Conservation (phyloP, 2,113 vertebrate species). For the Rhinoderma darwinii region DNA sequence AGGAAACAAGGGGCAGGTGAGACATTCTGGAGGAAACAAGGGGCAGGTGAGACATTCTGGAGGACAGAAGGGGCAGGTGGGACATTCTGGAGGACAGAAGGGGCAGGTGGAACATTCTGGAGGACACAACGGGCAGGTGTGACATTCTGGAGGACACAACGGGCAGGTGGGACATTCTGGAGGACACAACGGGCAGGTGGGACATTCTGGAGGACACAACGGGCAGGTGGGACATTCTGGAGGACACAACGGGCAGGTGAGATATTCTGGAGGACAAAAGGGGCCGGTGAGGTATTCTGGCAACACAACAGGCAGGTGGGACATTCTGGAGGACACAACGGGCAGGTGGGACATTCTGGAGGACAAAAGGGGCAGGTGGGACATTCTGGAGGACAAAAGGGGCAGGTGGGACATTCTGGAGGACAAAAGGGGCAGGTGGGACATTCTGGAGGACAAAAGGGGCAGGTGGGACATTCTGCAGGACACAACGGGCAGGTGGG, state of each 20-base stretch:
- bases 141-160: rapidly evolving
- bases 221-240: rapidly evolving
- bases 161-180: rapidly evolving
- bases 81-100: not conserved
- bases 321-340: no score
- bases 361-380: not conserved
- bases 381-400: not conserved
- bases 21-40: not conserved
- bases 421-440: not conserved
- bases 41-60: not conserved
- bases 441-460: not conserved
- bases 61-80: not conserved
- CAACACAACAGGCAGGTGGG: no score
- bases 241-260: rapidly evolving
- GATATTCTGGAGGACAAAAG: rapidly evolving
- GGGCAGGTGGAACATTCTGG: not conserved
- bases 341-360: not conserved
- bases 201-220: rapidly evolving
- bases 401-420: not conserved
- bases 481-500: not conserved
- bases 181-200: rapidly evolving
- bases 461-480: not conserved
- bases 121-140: rapidly evolving
- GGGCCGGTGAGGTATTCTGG: no score
- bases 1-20: not conserved